Base-by-base conservation (phyloP, 2,113 vertebrate genomes). In the Osmerus mordax region DNA sequence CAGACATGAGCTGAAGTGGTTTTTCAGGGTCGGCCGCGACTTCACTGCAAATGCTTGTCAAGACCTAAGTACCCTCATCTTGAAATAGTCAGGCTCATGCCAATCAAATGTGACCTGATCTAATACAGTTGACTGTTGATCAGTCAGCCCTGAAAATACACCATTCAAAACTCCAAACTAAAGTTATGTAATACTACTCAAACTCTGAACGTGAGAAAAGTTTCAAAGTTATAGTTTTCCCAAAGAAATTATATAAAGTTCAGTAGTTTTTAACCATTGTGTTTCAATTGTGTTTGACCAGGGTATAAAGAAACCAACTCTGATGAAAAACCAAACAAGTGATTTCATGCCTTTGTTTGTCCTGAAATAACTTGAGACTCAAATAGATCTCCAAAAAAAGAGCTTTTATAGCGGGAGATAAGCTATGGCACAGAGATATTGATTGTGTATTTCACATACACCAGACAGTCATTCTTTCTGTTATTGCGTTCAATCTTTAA, bases 231-330 rank as follows among this genome's bases (percentile, higher is more conserved):
- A 47, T 47, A 47, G 41, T 47, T 11, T 7, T 2, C 9, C 41
- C 9, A 11, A 47, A 47, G 9, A 47, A 47, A 12, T 41, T 19
- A n/a, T 75, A 60, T 65, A 36, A 62, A 71, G 59, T 15, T 16
- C 47, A 25, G 65, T 62, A n/a, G 67, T 77, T 70, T 69, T 70
- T 83, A 73, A 71, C 52, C 69, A 69, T 76, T 75, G 70, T 74
- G 15, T 25, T 65, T 69, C 73, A 66, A 55, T 12, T 65, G 23
- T 8, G 65, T 77, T 61, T n/a, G 15, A 79, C 77, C 74, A 19
- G 72, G 76, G 77, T 74, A 56, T 75, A 71, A 55, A 41, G 76
- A 72, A 79, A 32, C 25, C 19, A 52, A 72, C 62, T 23, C 68
- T 21, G 66, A 65, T 52, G 28, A 71, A 41, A 61, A 7, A 68